These are phyloP conservation scores for Lanistes nyassanus DNA, from an alignment of 1,140 invertebrate species.

Conservation along the genomic window DNA sequence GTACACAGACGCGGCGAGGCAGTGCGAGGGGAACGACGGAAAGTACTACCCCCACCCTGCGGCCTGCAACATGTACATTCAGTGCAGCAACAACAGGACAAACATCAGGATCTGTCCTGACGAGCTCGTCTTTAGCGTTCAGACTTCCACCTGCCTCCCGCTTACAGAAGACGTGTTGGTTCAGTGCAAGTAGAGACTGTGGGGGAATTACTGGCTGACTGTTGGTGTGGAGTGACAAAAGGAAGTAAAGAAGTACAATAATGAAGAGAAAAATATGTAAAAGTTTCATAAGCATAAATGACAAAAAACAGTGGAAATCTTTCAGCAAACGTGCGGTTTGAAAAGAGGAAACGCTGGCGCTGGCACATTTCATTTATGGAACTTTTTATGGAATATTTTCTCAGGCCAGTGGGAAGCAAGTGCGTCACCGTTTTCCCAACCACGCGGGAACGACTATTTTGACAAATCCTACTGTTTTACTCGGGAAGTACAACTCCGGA, in stretches of 20 bases:
- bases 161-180: background rate
- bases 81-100: constrained; percentile 16
- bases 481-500: no score
- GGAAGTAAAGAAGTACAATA: background rate
- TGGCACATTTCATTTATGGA: no score
- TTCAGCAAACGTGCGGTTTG: no score
- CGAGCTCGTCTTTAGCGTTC: constrained; percentile 9
- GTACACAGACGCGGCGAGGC: background rate
- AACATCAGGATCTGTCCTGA: constrained; percentile 14
- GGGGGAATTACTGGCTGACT: background rate
- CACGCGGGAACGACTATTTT: no score
- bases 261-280: background rate
- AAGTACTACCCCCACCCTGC: constrained; percentile 20
- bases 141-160: constrained; percentile 6
- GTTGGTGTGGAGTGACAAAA: background rate
- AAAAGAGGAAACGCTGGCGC: no score
- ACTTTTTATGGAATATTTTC: no score
- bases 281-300: background rate
- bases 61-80: constrained; percentile 28
- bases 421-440: no score
- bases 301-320: background rate
- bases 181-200: background rate
- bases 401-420: no score
- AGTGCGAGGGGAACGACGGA: constrained; percentile 19
- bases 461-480: no score